phyloP scores from a whole-genome alignment of 2,113 vertebrate species.

The Dipodomys ordii region DNA sequence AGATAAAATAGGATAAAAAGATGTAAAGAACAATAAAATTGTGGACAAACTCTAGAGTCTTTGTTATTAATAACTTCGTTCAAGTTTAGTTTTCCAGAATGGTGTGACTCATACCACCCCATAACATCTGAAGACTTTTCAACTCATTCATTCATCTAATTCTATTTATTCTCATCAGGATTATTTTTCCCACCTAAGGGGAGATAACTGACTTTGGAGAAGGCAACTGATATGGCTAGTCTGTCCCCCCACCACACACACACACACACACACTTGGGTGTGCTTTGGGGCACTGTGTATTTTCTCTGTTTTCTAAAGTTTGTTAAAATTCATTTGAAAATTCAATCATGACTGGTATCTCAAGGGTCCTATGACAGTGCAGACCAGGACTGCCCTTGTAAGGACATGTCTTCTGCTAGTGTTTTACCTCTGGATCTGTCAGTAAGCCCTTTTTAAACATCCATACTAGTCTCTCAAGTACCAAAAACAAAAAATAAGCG shows the following conservation, averaged over 20 bases:
- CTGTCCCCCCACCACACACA: background rate
- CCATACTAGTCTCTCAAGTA: constrained; percentile 21
- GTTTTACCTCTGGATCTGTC: background rate
- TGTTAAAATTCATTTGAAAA: background rate
- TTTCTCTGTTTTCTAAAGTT: no score
- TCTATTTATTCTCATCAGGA: background rate
- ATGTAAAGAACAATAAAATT: constrained; percentile 9
- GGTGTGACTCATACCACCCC: background rate
- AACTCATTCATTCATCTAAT: background rate
- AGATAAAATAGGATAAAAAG: constrained; percentile 1
- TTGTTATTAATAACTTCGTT: background rate
- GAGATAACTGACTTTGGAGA: background rate
- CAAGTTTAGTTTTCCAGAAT: constrained; percentile 19
- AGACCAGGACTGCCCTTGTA: background rate
- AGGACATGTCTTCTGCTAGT: background rate
- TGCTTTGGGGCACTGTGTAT: no score
- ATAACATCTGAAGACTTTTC: constrained; percentile 5
- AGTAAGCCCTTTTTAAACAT: constrained; percentile 15
- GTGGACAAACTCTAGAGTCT: background rate
- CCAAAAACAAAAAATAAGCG: background rate
- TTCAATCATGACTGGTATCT: constrained; percentile 15
- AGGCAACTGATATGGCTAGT: background rate
- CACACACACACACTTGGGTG: background rate
- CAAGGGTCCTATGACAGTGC: background rate
- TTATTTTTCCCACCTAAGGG: background rate